Base-by-base conservation (phyloP, 2,113 vertebrate species). In the Oncorhynchus keta region DNA sequence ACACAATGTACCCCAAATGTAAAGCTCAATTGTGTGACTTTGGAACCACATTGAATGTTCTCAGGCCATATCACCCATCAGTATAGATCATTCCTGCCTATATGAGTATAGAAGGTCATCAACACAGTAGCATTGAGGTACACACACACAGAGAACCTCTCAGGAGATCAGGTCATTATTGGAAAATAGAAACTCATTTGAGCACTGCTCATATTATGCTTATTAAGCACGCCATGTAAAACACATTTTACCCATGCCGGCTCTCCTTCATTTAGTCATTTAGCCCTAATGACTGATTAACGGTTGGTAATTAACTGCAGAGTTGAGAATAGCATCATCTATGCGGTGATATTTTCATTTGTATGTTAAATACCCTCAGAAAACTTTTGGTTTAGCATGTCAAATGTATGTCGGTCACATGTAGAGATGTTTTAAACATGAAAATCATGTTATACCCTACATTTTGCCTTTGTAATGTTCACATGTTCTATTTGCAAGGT, bases 171-270 rank as follows among this genome's bases (percentile, higher is more conserved):
- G 76, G 81, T 89, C 89, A 84, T 91, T 89, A 89, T 87, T 78
- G 88, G 84, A 88, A 91, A 89, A 87, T 78, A 87, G 84, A 88
- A 91, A 87, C 85, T 79, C 85, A 90, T 91, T 90, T 85, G 73
- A 86, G 76, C 73, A 45, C 69, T 87, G 87, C 83, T 83, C 26
- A 90, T 88, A 84, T 67, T 75, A 55, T 81, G 74, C 79, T 89
- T 88, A 87, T 90, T 88, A 88, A 88, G 85, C 81, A 83, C 65
- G 70, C 67, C 18, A 64, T 84, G 85, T 84, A 81, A 79, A 83
- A 83, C 80, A 82, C 79, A 5, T 26, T 62, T 49, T 28, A 7
- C 73, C 71, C 5, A 12, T 55, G 78, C 74, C 80, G 24, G 65
- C 66, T 39, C 30, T 18, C 66, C 28, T 28, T 30, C 65, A 5